Evolutionary conservation across 2,797 vertebrate genomes (phyloP).

Genomic region (Threskiornis aethiopicus): DNA sequence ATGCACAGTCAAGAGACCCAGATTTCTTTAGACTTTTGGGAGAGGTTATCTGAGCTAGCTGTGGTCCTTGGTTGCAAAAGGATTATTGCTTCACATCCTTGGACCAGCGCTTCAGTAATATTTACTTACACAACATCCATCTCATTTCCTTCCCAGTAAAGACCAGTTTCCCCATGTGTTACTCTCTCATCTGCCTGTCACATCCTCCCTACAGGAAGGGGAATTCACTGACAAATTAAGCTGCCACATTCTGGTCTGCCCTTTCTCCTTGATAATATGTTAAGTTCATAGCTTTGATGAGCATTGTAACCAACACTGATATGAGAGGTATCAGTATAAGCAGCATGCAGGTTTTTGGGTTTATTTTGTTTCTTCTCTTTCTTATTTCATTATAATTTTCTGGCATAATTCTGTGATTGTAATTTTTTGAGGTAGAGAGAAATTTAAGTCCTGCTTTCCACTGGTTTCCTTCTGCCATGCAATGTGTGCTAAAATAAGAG

Average conservation of each 20-base stretch:
- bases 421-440: background rate
- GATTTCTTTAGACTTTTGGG: background rate
- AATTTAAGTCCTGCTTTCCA: background rate
- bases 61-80: background rate
- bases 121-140: background rate
- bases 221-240: background rate
- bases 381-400: background rate
- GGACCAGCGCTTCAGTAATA: background rate
- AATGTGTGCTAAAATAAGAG: constrained; percentile 43
- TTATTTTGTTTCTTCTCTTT: background rate
- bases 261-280: background rate
- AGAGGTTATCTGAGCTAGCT: background rate
- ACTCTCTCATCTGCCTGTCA: background rate
- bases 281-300: background rate
- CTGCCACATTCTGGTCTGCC: background rate
- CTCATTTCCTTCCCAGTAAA: background rate
- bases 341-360: background rate
- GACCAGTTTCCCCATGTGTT: background rate
- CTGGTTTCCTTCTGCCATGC: background rate
- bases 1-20: background rate
- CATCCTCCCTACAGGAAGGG: background rate
- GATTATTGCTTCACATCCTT: background rate
- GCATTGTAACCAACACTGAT: background rate
- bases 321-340: background rate
- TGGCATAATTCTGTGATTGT: background rate